These are phyloP conservation scores for Lacerta agilis DNA, from an alignment of 2,797 vertebrate genomes.

Conservation along the genomic window DNA sequence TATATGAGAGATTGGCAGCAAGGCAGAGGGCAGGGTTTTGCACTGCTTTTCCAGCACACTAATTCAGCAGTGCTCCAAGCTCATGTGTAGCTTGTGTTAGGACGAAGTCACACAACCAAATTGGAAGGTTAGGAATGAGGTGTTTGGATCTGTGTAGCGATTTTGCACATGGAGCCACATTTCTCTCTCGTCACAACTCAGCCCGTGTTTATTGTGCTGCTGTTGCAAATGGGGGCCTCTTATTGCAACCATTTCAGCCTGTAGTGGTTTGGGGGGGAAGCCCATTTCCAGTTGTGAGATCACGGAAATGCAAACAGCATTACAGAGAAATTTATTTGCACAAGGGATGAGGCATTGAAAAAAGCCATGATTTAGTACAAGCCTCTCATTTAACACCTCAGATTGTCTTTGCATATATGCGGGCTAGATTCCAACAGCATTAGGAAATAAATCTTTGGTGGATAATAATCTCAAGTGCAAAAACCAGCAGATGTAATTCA, in stretches of 20 bases:
- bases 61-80: too few relatives aligned
- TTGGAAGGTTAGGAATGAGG: constrained; percentile 4
- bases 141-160: neutral
- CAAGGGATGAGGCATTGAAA: constrained; percentile 41
- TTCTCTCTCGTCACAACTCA: neutral
- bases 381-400: constrained; percentile 62
- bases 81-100: too few relatives aligned
- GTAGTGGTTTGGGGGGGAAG: neutral
- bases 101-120: neutral
- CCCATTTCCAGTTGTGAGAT: neutral
- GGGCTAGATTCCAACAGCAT: constrained; percentile 63
- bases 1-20: too few relatives aligned
- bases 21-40: too few relatives aligned
- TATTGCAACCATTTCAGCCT: neutral
- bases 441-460: constrained; percentile 75
- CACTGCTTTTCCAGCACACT: too few relatives aligned
- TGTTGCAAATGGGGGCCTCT: neutral
- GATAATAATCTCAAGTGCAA: constrained; percentile 70
- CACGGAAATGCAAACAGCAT: constrained; percentile 20
- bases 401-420: constrained; percentile 60
- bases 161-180: neutral
- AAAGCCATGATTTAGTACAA: constrained; percentile 54
- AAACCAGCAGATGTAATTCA: constrained; percentile 72
- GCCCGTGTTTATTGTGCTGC: neutral
- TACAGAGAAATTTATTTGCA: constrained; percentile 64